Base-by-base conservation (phyloP, 1,140 invertebrate species). In the Caerostris extrusa region DNA sequence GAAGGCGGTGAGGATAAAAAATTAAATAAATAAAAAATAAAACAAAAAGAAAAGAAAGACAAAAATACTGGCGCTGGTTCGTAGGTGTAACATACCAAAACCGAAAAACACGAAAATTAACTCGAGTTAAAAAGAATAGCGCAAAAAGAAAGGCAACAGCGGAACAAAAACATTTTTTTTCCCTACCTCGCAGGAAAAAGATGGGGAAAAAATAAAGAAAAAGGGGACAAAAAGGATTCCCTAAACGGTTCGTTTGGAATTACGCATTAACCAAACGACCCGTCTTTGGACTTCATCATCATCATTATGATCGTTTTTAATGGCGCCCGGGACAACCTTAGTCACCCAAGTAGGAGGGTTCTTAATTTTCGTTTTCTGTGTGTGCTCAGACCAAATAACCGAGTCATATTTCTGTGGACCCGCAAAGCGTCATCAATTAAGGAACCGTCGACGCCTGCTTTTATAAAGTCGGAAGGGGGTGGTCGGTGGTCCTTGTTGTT, bases 261-360 rank as follows among this genome's bases (percentile, higher is more conserved):
- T 90, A 77, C 64, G 67, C 88, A 90, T 90, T 57, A 77, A 67
- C 14, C 55, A 90, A 90, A 90, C 67, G 88, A 90, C 67, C 56
- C 88, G 64, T 69, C 67, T 58, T n/a, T 17, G 34, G 53, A 55
- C 34, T 61, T 53, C 60, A 53, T 61, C 64, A 56, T 71, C 88
- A 34, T 90, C 55, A 19, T 90, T 58, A 10, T 71, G n/a, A 56
- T 85, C 69, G 85, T 60, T 87, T n/a, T 87, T 87, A 58, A 69
- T 77, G 61, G 64, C 88, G 19, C 56, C 55, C 17, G 50, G 55
- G 17, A 77, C 67, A 71, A 61, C 64, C n/a, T 69, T 71, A 77
- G 88, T 90, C 61, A 77, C 14, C 64, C 55, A 10, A 10, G 8
- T 0, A 88, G 19, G 56, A 67, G 67, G n/a, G 69, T 60, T 10